phyloP scores from a whole-genome alignment of 1,140 invertebrate species.

The Episyrphus balteatus region DNA sequence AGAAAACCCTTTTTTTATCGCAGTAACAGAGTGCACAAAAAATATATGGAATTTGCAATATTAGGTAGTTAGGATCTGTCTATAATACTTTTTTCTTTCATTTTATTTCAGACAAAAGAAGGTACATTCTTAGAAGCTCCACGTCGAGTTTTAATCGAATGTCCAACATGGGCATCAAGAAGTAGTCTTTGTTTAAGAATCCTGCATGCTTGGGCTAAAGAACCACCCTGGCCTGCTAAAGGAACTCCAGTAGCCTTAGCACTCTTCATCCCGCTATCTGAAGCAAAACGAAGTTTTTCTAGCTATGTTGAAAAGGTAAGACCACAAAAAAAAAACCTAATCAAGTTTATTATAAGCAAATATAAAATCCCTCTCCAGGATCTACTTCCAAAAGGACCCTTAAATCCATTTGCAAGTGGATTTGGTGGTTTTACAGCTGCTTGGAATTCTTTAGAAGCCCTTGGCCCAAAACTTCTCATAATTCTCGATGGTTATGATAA shows the following conservation, averaged over 20 bases:
- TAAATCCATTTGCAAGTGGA: constrained; percentile 9
- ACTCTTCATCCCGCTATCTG: constrained; percentile 43
- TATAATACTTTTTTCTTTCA: background rate
- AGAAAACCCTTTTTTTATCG: too few species aligned
- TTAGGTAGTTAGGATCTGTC: too few species aligned
- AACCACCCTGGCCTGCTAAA: constrained; percentile 31
- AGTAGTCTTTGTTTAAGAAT: constrained; percentile 41
- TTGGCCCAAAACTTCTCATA: constrained; percentile 43
- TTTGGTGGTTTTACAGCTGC: constrained; percentile 9
- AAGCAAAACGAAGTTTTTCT: constrained; percentile 35
- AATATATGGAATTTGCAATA: too few species aligned
- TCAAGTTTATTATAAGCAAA: background rate
- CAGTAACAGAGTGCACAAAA: too few species aligned
- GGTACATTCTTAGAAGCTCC: constrained; percentile 39
- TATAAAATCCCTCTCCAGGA: constrained; percentile 21
- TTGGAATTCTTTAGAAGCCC: constrained; percentile 37
- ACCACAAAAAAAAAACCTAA: background rate
- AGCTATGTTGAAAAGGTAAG: constrained; percentile 11
- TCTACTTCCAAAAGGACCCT: constrained; percentile 25
- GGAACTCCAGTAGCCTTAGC: constrained; percentile 34
- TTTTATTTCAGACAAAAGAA: constrained; percentile 34
- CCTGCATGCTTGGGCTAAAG: constrained; percentile 43
- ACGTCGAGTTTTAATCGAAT: constrained; percentile 40
- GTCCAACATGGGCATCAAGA: constrained; percentile 42
- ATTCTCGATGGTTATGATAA: constrained; percentile 45